Evolutionary conservation across 1,140 invertebrate species (phyloP), one percentile per base, ranked within the genome.

Genomic region (Drosophila athabasca): DNA sequence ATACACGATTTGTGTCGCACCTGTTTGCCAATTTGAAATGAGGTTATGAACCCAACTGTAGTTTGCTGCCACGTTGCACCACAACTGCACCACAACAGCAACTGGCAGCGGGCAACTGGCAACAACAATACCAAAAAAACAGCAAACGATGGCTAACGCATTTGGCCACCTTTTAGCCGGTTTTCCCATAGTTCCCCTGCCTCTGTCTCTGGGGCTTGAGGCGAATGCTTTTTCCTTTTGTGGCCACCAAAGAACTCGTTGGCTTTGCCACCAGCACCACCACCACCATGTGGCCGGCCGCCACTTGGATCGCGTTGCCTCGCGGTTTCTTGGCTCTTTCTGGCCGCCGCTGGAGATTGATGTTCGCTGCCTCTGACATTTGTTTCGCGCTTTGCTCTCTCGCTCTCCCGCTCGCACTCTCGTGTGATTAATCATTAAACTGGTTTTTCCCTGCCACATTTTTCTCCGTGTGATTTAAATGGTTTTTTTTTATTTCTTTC

Each of bases 161-260:
- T 82, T 81, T 77, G 77, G 74, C 77, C 68, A 85, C 83, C 79
- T 87, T 46, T 65, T 46, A 71, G 73, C 73, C 75, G 75, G 75
- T 77, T 76, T 87, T 87, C 67, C 64, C 60, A 81, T 66, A 54
- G 59, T 53, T 58, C 51, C 39, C 39, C 35, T 24, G 11, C 17
- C 17, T 1, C 17, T 19, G 17, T 1, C 39, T 59, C 55, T 44
- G 55, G 24, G 58, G 60, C 39, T 59, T n/a, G 50, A 61, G 70
- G 62, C 51, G 45, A 50, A 59, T 61, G 78, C 69, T 87, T 87
- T 39, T 87, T 85, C 78, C 82, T 85, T 85, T 88, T 87, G 79
- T 88, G 83, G 83, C 84, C 75, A 87, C 82, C 83, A 87, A 83
- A 87, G 82, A 87, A 88, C 82, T 87, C 72, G 80, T 84, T 84